Base-by-base conservation (phyloP, 1,140 invertebrate genomes). In the Drosophila watanabei region DNA sequence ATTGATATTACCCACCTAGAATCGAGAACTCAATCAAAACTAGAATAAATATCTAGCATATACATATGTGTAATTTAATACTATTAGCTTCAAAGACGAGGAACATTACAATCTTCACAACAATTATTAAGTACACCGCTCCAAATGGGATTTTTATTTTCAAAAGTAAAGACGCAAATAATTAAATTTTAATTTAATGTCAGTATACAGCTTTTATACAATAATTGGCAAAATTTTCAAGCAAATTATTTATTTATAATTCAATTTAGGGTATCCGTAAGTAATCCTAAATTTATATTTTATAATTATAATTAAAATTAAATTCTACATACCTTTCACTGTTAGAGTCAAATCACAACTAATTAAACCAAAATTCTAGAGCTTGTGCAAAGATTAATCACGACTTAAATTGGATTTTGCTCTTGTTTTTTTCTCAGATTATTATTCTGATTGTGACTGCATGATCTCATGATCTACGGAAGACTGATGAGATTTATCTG, bases 401-500 rank as follows among this genome's bases (percentile, higher is more conserved):
- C 18, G 18, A 49, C 20, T 28, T 61, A 13, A 30, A 16, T 7
- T 0, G 18, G 13, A 24, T 9, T n/a, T 5, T 14, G 16, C n/a
- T 30, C 16, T 54, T 54, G 33, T 20, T 64, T 10, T 5, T 37
- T 46, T n/a, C 35, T 10, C 18, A 14, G 5, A 30, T 49, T 54
- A 14, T 13, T 18, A 20, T 10, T 11, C 14, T 8, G 18, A n/a
- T 20, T 11, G 20, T 11, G 13, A 49, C 28, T 39, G 28, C 4
- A 9, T 66, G 35, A 51, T 32, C 32, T 66, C 20, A 69, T 65
- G 28, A 20, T 51, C 14, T 16, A 3, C 8, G 10, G 14, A n/a
- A 14, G 6, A 28, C 45, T 32, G 13, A 8, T 2, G 48, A 20
- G 3, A 35, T 45, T 1, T 30, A 28, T 8, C 1, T 28, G 66